Percentiles rank a stretch among this genome's conserved stretches.
These are phyloP conservation scores for Mirza zaza DNA, from an alignment of 2,113 vertebrate species.

Conservation along the genomic window DNA sequence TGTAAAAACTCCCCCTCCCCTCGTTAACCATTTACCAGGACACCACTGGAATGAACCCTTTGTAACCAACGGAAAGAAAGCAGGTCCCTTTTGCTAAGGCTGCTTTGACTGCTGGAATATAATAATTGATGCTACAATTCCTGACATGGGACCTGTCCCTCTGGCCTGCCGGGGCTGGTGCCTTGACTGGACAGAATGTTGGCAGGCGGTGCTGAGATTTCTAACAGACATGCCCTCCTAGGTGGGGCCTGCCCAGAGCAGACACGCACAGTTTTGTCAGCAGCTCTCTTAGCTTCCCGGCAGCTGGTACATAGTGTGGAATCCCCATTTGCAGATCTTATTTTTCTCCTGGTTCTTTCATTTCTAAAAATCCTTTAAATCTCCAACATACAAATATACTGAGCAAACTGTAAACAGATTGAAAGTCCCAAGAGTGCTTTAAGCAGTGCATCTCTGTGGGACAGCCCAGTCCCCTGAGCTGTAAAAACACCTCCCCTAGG, in stretches of 20 bases:
- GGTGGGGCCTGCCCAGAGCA: background rate
- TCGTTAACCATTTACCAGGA: background rate
- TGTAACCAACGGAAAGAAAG: background rate
- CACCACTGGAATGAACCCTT: background rate
- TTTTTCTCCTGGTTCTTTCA: background rate
- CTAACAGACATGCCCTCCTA: background rate
- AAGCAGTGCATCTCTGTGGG: background rate
- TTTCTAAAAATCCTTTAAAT: slow-evolving; percentile 8
- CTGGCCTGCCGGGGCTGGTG: background rate
- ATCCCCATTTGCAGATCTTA: background rate
- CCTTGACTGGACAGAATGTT: rapidly evolving
- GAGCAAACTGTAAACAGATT: background rate
- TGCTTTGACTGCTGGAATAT: background rate
- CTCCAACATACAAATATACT: background rate
- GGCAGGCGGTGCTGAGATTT: background rate
- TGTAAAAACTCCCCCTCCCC: rapidly evolving
- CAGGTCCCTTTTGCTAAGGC: background rate
- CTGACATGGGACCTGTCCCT: background rate
- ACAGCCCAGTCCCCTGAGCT: background rate
- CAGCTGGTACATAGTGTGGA: background rate
- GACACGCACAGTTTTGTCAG: background rate
- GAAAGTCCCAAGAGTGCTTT: background rate
- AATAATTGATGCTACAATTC: background rate
- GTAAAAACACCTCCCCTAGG: background rate
- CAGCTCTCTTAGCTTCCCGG: background rate